Conservation (phyloP, 2,797 vertebrate genomes). For the Lycodopsis pacificus region DNA sequence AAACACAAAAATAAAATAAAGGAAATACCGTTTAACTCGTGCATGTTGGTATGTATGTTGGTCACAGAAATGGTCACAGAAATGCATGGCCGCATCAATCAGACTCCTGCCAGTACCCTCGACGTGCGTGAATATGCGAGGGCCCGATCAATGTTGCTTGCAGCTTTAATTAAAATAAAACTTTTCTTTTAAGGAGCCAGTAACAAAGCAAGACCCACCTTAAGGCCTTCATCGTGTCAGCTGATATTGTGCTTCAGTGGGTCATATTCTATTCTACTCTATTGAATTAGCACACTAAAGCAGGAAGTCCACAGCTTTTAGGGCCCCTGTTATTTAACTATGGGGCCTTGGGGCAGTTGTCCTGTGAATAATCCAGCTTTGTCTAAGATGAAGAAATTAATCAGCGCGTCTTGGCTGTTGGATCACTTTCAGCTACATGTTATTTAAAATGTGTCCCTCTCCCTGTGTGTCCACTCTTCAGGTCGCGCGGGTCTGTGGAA, state of each 20-base stretch:
- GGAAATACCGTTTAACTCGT: too few relatives aligned
- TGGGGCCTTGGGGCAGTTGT: background rate
- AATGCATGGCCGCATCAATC: too few relatives aligned
- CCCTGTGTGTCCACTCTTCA: constrained; percentile 64
- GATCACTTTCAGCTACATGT: background rate
- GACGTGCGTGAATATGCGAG: too few relatives aligned
- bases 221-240: background rate
- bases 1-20: too few relatives aligned
- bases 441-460: background rate
- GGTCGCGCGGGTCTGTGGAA: constrained; percentile 97
- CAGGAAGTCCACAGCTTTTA: background rate
- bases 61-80: too few relatives aligned
- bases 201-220: background rate
- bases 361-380: background rate
- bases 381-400: background rate
- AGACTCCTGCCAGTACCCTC: too few relatives aligned
- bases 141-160: too few relatives aligned
- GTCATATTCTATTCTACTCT: background rate
- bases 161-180: too few relatives aligned
- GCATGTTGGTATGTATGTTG: too few relatives aligned
- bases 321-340: background rate
- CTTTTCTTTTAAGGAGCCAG: background rate
- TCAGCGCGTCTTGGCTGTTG: background rate
- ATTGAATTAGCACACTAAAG: background rate
- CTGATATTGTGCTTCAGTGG: background rate